Base-by-base conservation (phyloP, 64 coral and sea anemone species). In the Catalaphyllia jardinei region DNA sequence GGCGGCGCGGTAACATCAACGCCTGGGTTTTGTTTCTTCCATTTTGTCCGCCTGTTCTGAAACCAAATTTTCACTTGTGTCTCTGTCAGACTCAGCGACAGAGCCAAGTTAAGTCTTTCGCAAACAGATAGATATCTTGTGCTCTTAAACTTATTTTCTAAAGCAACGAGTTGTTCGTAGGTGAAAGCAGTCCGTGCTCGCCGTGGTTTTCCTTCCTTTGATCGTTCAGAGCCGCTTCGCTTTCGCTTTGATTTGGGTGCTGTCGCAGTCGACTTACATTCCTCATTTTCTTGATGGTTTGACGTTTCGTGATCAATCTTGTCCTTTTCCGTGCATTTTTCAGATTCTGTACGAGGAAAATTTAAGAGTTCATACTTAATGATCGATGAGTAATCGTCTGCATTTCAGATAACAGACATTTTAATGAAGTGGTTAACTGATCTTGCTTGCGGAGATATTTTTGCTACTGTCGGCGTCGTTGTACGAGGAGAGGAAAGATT, bases 21-120 rank as follows among this genome's bases (percentile, higher is more conserved):
- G 31, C 97, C 97, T 12, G 97, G 97, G 19, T 99, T 99, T 52
- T 99, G 97, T 42, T 99, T 99, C 65, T 99, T 99, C 97, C 97
- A 99, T 78, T 99, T 99, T 20, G 97, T 99, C 4, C 97, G 97
- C 67, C 97, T 87, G 78, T 99, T 99, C 88, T 99, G 97, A 75
- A 99, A 99, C 97, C 97, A 99, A 71, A 99, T 99, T 95, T 99
- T 99, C 54, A 99, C 97, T 85, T 99, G 97, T 46, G 97, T 99
- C 75, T 99, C 97, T 13, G 94, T 95, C 18, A 99, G 91, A 27
- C 97, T 94, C 51, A 99, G 73, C 10, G 97, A 99, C 57, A 99
- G 88, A 24, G 97, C 97, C 72, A 99, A 89, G 80, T 99, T 99
- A 22, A 99, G 94, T 87, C 97, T 93, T 86, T 99, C 97, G 50